Evolutionary conservation across 2,113 vertebrate genomes (phyloP).

Genomic region (Tetrax tetrax): DNA sequence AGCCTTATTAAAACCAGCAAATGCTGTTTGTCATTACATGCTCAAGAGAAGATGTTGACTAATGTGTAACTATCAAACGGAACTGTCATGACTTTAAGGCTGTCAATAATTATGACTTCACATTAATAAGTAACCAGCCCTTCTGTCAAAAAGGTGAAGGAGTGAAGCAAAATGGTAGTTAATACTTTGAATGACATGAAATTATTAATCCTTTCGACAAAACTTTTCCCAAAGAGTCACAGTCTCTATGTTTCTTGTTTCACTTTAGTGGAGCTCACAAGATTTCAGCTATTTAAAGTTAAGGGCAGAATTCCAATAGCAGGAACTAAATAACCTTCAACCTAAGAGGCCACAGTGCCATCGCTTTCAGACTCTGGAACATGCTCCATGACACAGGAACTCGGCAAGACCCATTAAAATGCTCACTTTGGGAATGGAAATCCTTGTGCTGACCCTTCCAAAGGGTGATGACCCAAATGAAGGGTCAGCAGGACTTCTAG

Average conservation of each 20-base stretch:
- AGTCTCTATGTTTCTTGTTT: neutral
- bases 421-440: slow-evolving; percentile 19
- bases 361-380: neutral
- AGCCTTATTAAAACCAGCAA: slow-evolving; percentile 50
- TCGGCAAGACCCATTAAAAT: neutral
- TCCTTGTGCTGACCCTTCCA: neutral
- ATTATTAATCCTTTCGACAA: slow-evolving; percentile 24
- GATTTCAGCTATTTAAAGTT: neutral
- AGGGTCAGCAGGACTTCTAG: neutral
- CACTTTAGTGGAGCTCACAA: neutral
- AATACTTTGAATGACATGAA: slow-evolving; percentile 13
- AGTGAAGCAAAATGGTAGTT: slow-evolving; percentile 49
- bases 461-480: neutral
- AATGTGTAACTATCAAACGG: slow-evolving; percentile 63
- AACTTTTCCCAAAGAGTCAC: neutral
- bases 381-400: accelerated
- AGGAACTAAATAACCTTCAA: neutral
- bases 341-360: neutral
- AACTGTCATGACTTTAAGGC: slow-evolving; percentile 58
- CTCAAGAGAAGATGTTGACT: slow-evolving; percentile 59
- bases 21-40: slow-evolving; percentile 53
- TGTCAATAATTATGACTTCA: slow-evolving; percentile 67
- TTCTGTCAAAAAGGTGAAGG: slow-evolving; percentile 51
- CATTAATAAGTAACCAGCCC: slow-evolving; percentile 69
- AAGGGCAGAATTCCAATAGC: neutral